Base-by-base conservation (phyloP, 2,888 invertebrate genomes). In the Amblyjoppa fuscipennis region DNA sequence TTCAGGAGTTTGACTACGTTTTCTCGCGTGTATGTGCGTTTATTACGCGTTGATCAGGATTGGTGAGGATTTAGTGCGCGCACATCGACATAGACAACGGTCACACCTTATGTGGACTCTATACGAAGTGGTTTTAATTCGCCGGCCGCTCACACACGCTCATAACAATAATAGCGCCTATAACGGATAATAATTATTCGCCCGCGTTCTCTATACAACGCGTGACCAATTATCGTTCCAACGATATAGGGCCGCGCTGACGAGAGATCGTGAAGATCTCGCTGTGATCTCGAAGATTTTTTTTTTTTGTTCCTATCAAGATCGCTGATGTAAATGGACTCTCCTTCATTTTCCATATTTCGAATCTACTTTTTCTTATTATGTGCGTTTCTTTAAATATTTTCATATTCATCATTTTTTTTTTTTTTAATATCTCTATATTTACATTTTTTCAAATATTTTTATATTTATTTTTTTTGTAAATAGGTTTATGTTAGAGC, bases 1-100 rank as follows among this genome's bases (percentile, higher is more conserved):
- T 92, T 92, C 91, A 90, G 91, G 91, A 91, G 85, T 87, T 88
- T 59, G 85, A 80, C 78, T 78, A 78, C 84, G 68, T 70, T 49
- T 81, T 31, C 66, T 68, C 73, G 41, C 68, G 28, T 70, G 51
- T 51, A 34, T 34, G 41, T 75, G 34, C 16, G n/a, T 20, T 28
- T 34, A 34, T 16, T 75, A 68, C 68, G 11, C 31, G 61, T 56
- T 66, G 25, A 25, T 74, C 53, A 34, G 69, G 64, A 59, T 25
- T 64, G 51, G 7, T 7, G 66, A 66, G 51, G 34, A 28, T 64
- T 64, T 75, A 64, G 34, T n/a, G 5, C 16, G n/a, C 28, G 6
- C 64, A 16, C 34, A 7, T 31, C 16, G 20, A 66, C 11, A 20
- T 20, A 68, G 1, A 25, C 41, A 68, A 3, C 41, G 68, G 7